Evolutionary conservation across 2,113 vertebrate species (phyloP), one percentile per base, ranked within the genome.

Genomic region (Oceanites oceanicus): DNA sequence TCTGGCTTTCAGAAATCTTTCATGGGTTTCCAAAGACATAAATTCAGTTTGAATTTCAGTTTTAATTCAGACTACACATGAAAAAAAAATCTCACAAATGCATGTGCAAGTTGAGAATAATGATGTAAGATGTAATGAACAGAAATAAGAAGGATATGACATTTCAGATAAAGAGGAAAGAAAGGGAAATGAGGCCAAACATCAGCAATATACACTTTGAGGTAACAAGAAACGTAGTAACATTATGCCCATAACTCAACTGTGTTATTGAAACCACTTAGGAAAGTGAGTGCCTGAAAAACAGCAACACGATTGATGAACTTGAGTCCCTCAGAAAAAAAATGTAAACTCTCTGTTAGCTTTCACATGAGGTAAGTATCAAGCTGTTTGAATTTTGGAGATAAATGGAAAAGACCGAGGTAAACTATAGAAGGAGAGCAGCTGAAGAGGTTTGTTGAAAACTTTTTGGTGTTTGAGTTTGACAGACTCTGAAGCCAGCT

Each of bases 1-100:
- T 29, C 82, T 90, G 93, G n/a, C 71, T 76, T 71, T 79, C 81
- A 73, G 67, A 44, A 73, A 66, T 20, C 87, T 87, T 90, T 94
- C 62, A 70, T 82, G 70, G 45, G 17, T 76, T 95, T 97, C 96
- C 95, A 96, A 70, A 90, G 87, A 55, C 5, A 6, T 52, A 38
- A 38, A 38, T 38, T 38, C 38, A 38, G 38, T 38, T 38, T 38
- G 38, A 38, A 38, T 38, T n/a, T n/a, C n/a, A n/a, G 38, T 38
- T 38, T 38, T 38, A 38, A 38, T 38, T 79, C 89, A 83, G 89
- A 40, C 38, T 53, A 17, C 53, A 62, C 15, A 6, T 36, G 61
- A 19, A 82, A 81, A 83, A 34, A 29, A 11, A 14, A 7, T 4
- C 63, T 52, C 47, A 11, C 38, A 52, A 66, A 52, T 13, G 21